Conservation (phyloP, 2,888 invertebrate genomes). For the Cheiracanthium punctorium region DNA sequence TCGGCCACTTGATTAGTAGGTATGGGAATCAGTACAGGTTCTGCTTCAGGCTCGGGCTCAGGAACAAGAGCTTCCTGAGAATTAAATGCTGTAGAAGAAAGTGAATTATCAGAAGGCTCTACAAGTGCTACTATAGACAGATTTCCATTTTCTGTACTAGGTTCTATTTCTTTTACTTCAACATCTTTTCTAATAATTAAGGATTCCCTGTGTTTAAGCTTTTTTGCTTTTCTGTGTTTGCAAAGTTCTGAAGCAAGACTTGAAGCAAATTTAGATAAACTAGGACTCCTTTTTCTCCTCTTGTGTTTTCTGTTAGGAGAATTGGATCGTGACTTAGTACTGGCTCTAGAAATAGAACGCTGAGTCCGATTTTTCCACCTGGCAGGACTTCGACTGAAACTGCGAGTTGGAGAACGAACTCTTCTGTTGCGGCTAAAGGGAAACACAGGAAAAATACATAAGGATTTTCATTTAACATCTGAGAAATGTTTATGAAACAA, state of each 20-base stretch:
- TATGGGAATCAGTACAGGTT: neutral
- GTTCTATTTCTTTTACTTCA: slow-evolving; percentile 36
- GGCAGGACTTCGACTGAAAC: slow-evolving; percentile 57
- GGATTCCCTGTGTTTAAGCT: slow-evolving; percentile 34
- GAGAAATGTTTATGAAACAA: too few species aligned
- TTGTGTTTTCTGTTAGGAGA: slow-evolving; percentile 65
- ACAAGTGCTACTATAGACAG: neutral
- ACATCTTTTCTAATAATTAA: slow-evolving; percentile 41
- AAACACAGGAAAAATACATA: neutral
- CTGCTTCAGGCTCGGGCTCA: slow-evolving; percentile 18
- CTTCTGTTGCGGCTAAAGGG: slow-evolving; percentile 36
- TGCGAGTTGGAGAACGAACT: slow-evolving; percentile 37
- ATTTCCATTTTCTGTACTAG: slow-evolving; percentile 80
- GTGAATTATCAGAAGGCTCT: slow-evolving; percentile 47
- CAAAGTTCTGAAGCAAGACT: slow-evolving; percentile 76
- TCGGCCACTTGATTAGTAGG: neutral
- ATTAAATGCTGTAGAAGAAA: slow-evolving; percentile 51
- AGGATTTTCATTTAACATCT: too few species aligned
- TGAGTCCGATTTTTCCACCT: slow-evolving; percentile 41
- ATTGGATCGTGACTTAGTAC: slow-evolving; percentile 67
- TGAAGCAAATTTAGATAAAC: slow-evolving; percentile 74
- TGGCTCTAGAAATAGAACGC: slow-evolving; percentile 52
- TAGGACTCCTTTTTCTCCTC: slow-evolving; percentile 67
- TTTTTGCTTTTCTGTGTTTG: slow-evolving; percentile 74
- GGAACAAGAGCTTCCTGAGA: slow-evolving; percentile 30